Conservation (phyloP, 2,888 invertebrate genomes). For the Heliconius erato region DNA sequence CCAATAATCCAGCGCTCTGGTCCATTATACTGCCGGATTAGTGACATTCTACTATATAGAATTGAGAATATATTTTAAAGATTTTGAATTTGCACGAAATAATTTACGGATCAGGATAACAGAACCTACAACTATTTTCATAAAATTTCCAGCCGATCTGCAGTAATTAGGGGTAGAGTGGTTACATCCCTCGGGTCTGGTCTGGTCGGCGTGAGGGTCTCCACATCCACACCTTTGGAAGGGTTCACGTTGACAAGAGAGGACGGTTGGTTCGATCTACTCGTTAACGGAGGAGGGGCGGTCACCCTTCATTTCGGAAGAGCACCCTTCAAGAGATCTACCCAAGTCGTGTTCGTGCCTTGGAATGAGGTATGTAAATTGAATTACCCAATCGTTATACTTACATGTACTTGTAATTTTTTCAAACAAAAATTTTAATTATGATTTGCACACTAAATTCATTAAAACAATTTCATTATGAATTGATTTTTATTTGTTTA, state of each 20-base stretch:
- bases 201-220: slow-evolving; percentile 97
- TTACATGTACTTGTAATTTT: not conserved
- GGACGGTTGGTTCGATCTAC: slow-evolving; percentile 98
- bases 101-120: not conserved
- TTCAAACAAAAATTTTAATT: not conserved
- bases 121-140: not conserved
- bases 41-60: not conserved
- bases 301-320: slow-evolving; percentile 97
- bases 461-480: not conserved
- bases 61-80: not conserved
- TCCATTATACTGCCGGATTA: not conserved
- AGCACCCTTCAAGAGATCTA: slow-evolving; percentile 95
- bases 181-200: slow-evolving; percentile 96
- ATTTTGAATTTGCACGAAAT: slow-evolving; percentile 3
- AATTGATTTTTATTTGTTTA: not conserved
- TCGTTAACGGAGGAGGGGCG: slow-evolving; percentile 99
- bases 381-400: not conserved
- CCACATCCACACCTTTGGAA: slow-evolving; percentile 96
- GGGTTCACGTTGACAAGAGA: slow-evolving; percentile 97
- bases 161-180: slow-evolving; percentile 98
- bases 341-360: slow-evolving; percentile 95
- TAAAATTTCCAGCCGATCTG: slow-evolving; percentile 92
- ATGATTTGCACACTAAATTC: not conserved
- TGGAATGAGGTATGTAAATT: slow-evolving; percentile 93
- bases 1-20: not conserved